Percentiles rank a stretch among this genome's conserved stretches.
These are phyloP conservation scores for Copsychus sechellarum DNA, from an alignment of 2,113 vertebrate species.

Conservation along the genomic window DNA sequence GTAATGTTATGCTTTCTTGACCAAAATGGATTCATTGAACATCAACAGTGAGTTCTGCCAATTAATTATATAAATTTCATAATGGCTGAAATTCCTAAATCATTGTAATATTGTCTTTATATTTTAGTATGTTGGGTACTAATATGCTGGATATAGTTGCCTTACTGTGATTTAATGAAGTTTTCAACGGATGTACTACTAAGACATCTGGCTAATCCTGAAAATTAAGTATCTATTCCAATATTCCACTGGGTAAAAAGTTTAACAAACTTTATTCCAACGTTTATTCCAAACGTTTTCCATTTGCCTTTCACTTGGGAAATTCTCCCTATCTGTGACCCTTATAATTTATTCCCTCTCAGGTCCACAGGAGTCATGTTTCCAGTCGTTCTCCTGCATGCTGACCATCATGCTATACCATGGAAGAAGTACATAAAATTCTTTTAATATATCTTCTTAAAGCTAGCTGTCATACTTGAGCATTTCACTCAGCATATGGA, in stretches of 20 bases:
- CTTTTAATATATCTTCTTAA: not conserved
- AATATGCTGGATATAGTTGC: not conserved
- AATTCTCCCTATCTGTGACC: not conserved
- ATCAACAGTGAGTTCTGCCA: not conserved
- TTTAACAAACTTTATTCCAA: not conserved
- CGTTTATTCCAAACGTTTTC: not conserved
- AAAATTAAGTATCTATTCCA: not conserved
- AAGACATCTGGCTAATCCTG: not conserved
- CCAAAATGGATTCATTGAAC: not conserved
- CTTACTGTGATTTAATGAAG: not conserved
- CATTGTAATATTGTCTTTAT: not conserved
- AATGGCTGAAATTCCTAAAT: not conserved
- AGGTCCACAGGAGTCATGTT: not conserved
- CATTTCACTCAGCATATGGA: not conserved
- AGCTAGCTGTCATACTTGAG: not conserved
- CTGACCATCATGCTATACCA: rapidly evolving
- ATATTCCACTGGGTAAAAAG: not conserved
- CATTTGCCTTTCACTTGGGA: not conserved
- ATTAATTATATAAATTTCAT: not conserved
- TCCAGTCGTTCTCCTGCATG: not conserved
- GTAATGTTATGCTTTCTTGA: not conserved
- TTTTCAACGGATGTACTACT: not conserved
- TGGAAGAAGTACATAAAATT: not conserved
- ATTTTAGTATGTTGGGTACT: not conserved
- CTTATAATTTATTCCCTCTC: not conserved